Base-by-base conservation (phyloP, 1,140 invertebrate genomes). In the Capitella teleta region DNA sequence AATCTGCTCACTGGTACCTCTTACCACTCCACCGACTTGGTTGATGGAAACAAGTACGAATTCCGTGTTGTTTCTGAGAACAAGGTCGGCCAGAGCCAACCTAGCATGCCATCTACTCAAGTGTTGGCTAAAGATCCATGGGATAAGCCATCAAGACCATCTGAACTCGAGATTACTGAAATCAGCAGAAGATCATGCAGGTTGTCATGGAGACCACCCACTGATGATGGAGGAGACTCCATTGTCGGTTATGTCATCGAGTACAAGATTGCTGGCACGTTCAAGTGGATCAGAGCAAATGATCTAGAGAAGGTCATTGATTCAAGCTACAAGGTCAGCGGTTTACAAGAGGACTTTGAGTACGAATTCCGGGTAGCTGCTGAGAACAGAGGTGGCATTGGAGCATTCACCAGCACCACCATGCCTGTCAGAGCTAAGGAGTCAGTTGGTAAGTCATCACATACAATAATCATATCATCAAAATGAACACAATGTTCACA, bases 41-140 rank as follows among this genome's bases (percentile, higher is more conserved):
- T 91, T 61, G 87, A 92, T 62, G 89, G 89, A 6, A 87, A 93
- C 66, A 89, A 95, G 64, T 98, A 98, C 67, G 90, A 98, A 70
- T 98, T 98, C 78, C 78, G 95, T 36, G 83, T 99, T 14, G 83
- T 93, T 18, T 94, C 95, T 14, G 82, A 95, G 0, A 99, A 99
- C 73, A 91, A 92, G 65, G 93, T 86, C 30, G 95, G 94, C 25
- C 82, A 82, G 51, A 88, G 92, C 52, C 90, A 97, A 70, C 94
- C 93, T 10, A 93, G 90, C 37, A 87, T 95, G 62, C 81, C 90
- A 5, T 93, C 89, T 3, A 72, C 79, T 38, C 80, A 86, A 4
- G 79, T 96, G 42, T 77, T 91, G 48, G 90, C 92, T 25, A 95
- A 93, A 68, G 93, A 94, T 71, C 90, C 94, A 74, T 95, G 89